phyloP scores from a whole-genome alignment of 2,888 invertebrate species.

The Hybos culiciformis region DNA sequence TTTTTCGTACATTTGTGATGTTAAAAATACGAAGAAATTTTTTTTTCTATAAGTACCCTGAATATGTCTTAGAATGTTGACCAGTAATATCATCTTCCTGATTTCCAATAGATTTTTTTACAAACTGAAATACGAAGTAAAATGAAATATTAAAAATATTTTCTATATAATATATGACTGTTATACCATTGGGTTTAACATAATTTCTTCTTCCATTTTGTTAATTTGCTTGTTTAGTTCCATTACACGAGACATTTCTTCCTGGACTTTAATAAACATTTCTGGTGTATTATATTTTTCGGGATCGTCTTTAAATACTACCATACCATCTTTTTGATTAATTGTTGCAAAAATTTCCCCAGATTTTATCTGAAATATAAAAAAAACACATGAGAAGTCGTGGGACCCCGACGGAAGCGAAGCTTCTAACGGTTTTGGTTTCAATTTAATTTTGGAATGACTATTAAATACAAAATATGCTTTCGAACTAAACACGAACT shows the following conservation, averaged over 20 bases:
- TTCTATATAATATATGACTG: not conserved
- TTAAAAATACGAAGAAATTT: not conserved
- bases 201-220: conserved; percentile 89
- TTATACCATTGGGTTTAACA: conserved; percentile 70
- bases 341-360: conserved; percentile 94
- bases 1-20: not conserved
- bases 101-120: conserved; percentile 46
- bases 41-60: conserved; percentile 22
- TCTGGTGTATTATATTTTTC: conserved; percentile 86
- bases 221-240: conserved; percentile 77
- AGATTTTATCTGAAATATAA: conserved; percentile 68
- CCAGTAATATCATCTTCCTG: conserved; percentile 43
- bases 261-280: conserved; percentile 75
- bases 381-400: too few relatives aligned
- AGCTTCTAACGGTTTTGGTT: too few relatives aligned
- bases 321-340: conserved; percentile 97
- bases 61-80: conserved; percentile 32
- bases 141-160: conserved; percentile 8
- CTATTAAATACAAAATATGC: too few relatives aligned
- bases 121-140: conserved; percentile 37
- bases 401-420: too few relatives aligned
- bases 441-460: too few relatives aligned
- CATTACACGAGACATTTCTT: conserved; percentile 73
- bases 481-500: too few relatives aligned
- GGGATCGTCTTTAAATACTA: conserved; percentile 88